phyloP scores from a whole-genome alignment of 2,797 vertebrate genomes.

The Lacerta viridis region DNA sequence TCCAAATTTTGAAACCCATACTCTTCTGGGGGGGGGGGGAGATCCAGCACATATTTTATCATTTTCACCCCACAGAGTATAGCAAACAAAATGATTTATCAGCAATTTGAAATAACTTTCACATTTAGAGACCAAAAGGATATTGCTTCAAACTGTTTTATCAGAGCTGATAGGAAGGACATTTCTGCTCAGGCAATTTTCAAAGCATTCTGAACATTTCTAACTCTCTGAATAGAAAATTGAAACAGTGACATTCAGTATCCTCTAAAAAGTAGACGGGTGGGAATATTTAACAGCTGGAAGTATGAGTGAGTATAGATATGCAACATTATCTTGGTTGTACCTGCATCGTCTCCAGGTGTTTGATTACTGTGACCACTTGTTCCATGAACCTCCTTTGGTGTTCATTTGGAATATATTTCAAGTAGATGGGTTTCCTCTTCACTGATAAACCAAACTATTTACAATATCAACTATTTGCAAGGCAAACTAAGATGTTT shows the following conservation, averaged over 20 bases:
- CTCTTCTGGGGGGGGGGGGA: neutral
- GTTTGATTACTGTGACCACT: neutral
- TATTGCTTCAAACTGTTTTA: conserved; percentile 3
- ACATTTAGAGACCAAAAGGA: neutral
- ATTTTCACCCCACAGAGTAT: neutral
- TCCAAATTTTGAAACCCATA: too few relatives aligned
- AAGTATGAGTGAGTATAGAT: neutral
- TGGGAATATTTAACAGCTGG: neutral
- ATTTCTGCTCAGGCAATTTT: conserved; percentile 17
- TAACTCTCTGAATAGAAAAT: neutral
- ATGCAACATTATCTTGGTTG: conserved; percentile 2
- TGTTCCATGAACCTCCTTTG: neutral
- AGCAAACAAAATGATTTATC: conserved; percentile 7
- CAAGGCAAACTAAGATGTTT: neutral
- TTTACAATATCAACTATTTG: neutral
- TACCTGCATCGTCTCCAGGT: neutral
- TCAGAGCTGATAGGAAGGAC: neutral
- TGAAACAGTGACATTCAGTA: neutral
- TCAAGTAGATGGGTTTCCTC: neutral
- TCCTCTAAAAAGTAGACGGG: neutral
- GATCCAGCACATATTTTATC: neutral
- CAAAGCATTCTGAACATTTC: neutral
- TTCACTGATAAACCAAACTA: neutral
- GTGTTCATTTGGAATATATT: conserved; percentile 5
- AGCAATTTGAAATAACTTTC: neutral